These are phyloP conservation scores for Panthera leo DNA, from an alignment of 2,113 vertebrate species.

Conservation along the genomic window DNA sequence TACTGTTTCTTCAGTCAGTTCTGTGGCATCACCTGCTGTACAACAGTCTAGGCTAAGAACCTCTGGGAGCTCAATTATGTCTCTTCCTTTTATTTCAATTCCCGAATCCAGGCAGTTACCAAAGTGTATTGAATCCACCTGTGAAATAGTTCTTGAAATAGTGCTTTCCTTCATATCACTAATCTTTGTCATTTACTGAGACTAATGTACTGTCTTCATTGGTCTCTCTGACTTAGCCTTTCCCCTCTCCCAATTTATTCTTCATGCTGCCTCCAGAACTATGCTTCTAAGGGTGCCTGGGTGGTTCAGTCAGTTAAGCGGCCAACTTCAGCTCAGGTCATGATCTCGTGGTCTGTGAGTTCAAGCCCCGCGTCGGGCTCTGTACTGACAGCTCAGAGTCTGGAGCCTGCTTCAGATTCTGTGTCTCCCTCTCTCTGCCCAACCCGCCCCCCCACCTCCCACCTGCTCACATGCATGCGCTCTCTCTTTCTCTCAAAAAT, in stretches of 20 bases:
- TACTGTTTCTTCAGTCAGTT: neutral
- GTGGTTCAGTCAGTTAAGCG: no score
- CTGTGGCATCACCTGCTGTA: neutral
- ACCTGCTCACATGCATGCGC: no score
- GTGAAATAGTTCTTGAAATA: neutral
- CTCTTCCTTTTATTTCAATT: neutral
- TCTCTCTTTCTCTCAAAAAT: no score
- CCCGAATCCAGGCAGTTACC: neutral
- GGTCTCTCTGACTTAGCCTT: neutral
- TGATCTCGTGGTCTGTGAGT: no score
- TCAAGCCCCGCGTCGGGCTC: no score
- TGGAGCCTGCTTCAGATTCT: no score
- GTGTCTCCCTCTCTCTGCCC: no score
- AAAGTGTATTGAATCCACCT: neutral
- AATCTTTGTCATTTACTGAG: neutral
- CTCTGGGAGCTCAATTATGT: neutral
- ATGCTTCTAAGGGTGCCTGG: neutral
- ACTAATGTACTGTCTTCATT: neutral
- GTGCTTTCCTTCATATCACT: neutral
- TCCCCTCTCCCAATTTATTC: neutral
- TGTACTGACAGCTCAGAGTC: no score
- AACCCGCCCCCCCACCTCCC: no score
- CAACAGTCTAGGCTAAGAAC: neutral
- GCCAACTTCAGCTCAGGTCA: no score
- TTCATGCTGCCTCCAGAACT: neutral